A percentile compares a stretch with the other conserved stretches of the same genome.
These are phyloP conservation scores for Prenolepis imparis DNA, from an alignment of 2,888 invertebrate genomes.

Conservation along the genomic window DNA sequence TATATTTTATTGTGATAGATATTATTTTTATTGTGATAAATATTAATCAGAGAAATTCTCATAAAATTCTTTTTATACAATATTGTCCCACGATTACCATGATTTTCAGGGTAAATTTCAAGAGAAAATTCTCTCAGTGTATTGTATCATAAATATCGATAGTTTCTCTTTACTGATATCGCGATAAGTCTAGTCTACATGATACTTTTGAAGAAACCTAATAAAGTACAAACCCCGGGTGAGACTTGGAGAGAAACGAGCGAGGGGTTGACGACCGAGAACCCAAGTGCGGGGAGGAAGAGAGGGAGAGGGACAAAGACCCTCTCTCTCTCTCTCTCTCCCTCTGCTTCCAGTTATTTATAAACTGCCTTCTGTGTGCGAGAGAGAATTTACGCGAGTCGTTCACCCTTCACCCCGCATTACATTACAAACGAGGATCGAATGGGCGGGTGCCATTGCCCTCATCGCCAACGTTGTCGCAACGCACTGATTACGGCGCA, in stretches of 20 bases:
- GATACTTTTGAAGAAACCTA: constrained; percentile 15
- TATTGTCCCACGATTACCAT: no score
- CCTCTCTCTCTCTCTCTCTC: not conserved
- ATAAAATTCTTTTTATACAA: no score
- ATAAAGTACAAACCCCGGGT: not conserved
- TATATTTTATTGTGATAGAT: no score
- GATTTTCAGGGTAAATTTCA: no score
- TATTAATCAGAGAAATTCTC: no score
- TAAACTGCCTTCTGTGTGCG: constrained; percentile 22
- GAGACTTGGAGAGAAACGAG: constrained; percentile 2
- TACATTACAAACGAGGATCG: constrained; percentile 60
- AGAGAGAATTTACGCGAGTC: constrained; percentile 49
- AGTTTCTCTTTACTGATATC: not conserved
- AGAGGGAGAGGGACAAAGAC: not conserved
- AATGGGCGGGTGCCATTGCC: constrained; percentile 68
- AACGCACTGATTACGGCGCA: constrained; percentile 39
- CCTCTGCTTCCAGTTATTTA: constrained; percentile 44
- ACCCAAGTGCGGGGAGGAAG: not conserved
- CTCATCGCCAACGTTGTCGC: constrained; percentile 55
- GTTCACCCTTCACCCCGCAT: constrained; percentile 60
- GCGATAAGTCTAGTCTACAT: not conserved
- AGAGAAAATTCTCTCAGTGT: no score
- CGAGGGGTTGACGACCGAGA: constrained; percentile 44
- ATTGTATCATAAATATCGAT: not conserved
- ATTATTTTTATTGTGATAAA: no score